Conservation (phyloP, 2,113 vertebrate species). For the Spizaetus ornatus region DNA sequence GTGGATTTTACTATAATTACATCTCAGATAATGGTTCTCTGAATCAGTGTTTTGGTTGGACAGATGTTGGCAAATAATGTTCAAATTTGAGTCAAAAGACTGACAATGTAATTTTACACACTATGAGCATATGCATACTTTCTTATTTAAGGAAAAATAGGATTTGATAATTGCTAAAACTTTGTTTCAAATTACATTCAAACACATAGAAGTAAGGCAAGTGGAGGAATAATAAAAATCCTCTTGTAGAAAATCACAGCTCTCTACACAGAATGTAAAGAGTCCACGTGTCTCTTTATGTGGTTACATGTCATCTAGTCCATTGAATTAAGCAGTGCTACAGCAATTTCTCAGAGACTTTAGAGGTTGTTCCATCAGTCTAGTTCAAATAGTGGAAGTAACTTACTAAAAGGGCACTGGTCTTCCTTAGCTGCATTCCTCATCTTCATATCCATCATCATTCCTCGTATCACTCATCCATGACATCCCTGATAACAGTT, state of each 20-base stretch:
- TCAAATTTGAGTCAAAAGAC: background rate
- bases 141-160: background rate
- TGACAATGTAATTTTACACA: slow-evolving; percentile 4
- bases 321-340: background rate
- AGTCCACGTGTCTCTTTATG: background rate
- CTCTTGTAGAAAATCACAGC: background rate
- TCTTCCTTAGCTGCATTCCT: background rate
- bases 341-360: background rate
- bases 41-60: background rate
- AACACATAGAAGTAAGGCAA: background rate
- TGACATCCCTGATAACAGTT: background rate
- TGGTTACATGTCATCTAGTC: background rate
- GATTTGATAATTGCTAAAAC: background rate
- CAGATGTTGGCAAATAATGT: background rate
- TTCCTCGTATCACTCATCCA: background rate
- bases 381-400: background rate
- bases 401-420: background rate
- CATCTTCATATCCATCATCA: background rate
- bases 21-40: background rate
- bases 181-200: background rate
- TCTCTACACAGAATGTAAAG: background rate
- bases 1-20: background rate
- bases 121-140: background rate
- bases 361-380: background rate
- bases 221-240: background rate